phyloP scores from a whole-genome alignment of 30 jellyfish, hydroid and myxozoan species.

The Hydractinia echinata region DNA sequence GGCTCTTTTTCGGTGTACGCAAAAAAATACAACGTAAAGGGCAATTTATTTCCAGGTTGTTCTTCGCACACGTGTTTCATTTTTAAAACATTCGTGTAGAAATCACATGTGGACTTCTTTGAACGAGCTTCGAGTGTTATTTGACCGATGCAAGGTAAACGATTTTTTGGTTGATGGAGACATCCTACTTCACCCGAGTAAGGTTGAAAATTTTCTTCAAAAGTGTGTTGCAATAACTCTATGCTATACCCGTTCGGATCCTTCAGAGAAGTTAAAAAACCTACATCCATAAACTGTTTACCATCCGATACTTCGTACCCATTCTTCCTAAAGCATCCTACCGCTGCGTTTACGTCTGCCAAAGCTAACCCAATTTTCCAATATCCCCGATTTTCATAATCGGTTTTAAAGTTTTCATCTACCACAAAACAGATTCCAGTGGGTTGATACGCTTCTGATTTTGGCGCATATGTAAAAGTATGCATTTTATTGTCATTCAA shows the following conservation, averaged over 20 bases:
- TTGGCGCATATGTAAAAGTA: not conserved
- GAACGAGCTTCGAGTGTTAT: not conserved
- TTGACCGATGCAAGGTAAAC: not conserved
- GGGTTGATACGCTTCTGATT: not conserved
- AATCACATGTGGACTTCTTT: not conserved
- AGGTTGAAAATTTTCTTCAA: not conserved
- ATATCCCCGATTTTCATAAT: not conserved
- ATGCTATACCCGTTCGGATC: slow-evolving; percentile 13
- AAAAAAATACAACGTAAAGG: slow-evolving; percentile 4
- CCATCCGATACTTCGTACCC: not conserved
- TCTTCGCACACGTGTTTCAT: slow-evolving; percentile 18
- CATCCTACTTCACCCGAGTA: not conserved
- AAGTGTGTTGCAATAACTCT: slow-evolving; percentile 5
- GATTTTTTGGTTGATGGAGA: not conserved
- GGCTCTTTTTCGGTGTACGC: slow-evolving; percentile 3
- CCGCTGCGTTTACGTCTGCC: slow-evolving; percentile 8
- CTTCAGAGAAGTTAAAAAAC: not conserved
- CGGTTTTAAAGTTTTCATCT: not conserved
- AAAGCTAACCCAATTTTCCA: not conserved
- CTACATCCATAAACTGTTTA: not conserved
- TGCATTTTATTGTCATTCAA: slow-evolving; percentile 8
- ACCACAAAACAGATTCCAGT: slow-evolving; percentile 9
- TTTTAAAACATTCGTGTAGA: not conserved
- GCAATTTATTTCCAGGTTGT: not conserved
- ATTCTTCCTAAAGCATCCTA: not conserved